These are phyloP conservation scores for Brachionus sp. DNA, from an alignment of 1,140 invertebrate genomes.

Conservation along the genomic window DNA sequence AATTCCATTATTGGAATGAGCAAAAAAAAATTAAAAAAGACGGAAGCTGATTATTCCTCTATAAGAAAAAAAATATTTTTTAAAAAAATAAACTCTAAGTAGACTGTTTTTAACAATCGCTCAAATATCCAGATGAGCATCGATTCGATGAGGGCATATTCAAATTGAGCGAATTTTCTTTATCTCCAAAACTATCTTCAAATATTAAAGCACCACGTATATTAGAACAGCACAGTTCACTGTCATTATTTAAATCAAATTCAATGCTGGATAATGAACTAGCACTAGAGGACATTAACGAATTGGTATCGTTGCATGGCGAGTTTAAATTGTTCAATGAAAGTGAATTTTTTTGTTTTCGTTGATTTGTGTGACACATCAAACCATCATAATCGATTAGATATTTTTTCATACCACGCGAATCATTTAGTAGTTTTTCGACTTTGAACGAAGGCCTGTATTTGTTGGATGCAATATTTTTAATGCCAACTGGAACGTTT, in stretches of 20 bases:
- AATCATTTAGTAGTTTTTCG: conserved; percentile 35
- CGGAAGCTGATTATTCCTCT: neutral
- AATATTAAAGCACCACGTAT: neutral
- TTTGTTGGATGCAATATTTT: neutral
- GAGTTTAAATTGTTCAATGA: neutral
- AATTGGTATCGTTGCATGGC: neutral
- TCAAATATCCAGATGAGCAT: conserved; percentile 25
- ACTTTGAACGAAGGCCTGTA: conserved; percentile 21
- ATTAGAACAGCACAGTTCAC: neutral
- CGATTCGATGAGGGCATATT: conserved; percentile 4
- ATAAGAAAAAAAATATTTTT: neutral
- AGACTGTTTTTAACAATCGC: conserved; percentile 23
- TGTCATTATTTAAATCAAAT: neutral
- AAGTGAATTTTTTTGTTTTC: neutral
- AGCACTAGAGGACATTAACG: neutral
- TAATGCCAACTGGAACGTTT: neutral
- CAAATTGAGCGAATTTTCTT: neutral
- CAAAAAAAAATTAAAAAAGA: neutral
- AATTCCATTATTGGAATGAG: neutral
- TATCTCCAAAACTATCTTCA: neutral
- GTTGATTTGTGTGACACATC: neutral
- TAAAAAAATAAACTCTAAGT: neutral
- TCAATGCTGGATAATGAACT: neutral
- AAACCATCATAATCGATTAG: conserved; percentile 32
- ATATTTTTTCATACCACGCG: conserved; percentile 44